Conservation (phyloP, 2,888 invertebrate genomes). For the Idaea straminata region DNA sequence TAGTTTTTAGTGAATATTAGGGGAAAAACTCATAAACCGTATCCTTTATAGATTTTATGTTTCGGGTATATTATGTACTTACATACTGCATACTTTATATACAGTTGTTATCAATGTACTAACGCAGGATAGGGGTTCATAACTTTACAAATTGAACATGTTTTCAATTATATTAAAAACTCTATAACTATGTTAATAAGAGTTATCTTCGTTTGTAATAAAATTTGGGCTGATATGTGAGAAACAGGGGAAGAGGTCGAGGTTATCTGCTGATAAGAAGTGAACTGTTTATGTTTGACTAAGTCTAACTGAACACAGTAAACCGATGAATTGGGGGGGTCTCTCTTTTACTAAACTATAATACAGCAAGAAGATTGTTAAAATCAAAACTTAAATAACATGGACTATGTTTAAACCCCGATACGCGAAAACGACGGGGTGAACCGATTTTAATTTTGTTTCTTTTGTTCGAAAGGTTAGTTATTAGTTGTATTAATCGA, state of each 20-base stretch:
- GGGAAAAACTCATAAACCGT: slow-evolving; percentile 21
- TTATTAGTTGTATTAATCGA: too few species aligned
- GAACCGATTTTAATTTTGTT: too few species aligned
- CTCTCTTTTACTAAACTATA: background rate
- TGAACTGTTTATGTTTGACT: slow-evolving; percentile 55
- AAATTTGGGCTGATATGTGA: slow-evolving; percentile 34
- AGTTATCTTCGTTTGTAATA: slow-evolving; percentile 26
- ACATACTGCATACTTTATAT: slow-evolving; percentile 37
- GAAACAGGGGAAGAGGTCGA: slow-evolving; percentile 68
- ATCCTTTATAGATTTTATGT: slow-evolving; percentile 23
- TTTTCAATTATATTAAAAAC: slow-evolving; percentile 13
- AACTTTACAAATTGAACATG: slow-evolving; percentile 34
- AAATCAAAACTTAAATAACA: too few species aligned
- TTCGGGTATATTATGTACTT: slow-evolving; percentile 11
- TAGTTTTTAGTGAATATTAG: background rate
- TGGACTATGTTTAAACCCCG: too few species aligned
- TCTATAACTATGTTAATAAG: slow-evolving; percentile 32
- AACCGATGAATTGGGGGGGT: background rate
- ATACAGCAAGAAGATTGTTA: too few species aligned
- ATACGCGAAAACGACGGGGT: too few species aligned
- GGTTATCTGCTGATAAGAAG: slow-evolving; percentile 68
- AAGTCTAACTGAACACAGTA: slow-evolving; percentile 47
- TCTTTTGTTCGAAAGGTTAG: too few species aligned
- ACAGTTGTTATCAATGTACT: slow-evolving; percentile 50
- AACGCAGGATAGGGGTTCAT: slow-evolving; percentile 48